Conservation (phyloP, 2,797 vertebrate species). For the Melanotaenia trifasciata region DNA sequence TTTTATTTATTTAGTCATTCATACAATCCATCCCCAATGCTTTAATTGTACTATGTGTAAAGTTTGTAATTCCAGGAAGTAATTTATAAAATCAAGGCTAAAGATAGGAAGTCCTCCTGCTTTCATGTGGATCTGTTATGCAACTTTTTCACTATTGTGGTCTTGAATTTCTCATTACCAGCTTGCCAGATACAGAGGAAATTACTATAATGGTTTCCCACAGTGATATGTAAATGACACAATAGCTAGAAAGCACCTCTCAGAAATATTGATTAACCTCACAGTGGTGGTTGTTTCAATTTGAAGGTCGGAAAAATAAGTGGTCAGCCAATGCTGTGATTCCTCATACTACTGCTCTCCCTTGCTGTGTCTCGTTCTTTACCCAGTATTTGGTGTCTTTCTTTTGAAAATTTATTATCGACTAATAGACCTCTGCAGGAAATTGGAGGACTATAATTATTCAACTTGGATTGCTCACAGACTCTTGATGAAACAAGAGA, state of each 20-base stretch:
- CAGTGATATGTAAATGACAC: not conserved
- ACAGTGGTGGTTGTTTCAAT: slow-evolving; percentile 18
- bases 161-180: slow-evolving; percentile 16
- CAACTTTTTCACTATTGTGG: slow-evolving; percentile 19
- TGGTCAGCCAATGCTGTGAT: slow-evolving; percentile 1
- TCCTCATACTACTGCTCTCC: slow-evolving; percentile 8
- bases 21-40: not conserved
- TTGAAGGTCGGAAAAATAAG: not conserved
- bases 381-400: not conserved
- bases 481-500: slow-evolving; percentile 4
- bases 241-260: slow-evolving; percentile 26
- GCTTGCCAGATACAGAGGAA: not conserved
- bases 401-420: not conserved
- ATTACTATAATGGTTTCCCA: slow-evolving; percentile 1
- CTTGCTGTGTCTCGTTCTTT: not conserved
- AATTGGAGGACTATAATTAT: slow-evolving; percentile 41
- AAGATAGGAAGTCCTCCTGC: slow-evolving; percentile 11
- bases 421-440: slow-evolving; percentile 35
- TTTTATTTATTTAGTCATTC: not conserved
- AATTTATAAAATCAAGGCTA: slow-evolving; percentile 26
- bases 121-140: slow-evolving; percentile 40
- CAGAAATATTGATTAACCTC: slow-evolving; percentile 21
- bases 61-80: slow-evolving; percentile 33
- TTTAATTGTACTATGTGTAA: not conserved
- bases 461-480: slow-evolving; percentile 8